Base-by-base conservation (phyloP, 2,888 invertebrate genomes). In the Coenonympha arcania region DNA sequence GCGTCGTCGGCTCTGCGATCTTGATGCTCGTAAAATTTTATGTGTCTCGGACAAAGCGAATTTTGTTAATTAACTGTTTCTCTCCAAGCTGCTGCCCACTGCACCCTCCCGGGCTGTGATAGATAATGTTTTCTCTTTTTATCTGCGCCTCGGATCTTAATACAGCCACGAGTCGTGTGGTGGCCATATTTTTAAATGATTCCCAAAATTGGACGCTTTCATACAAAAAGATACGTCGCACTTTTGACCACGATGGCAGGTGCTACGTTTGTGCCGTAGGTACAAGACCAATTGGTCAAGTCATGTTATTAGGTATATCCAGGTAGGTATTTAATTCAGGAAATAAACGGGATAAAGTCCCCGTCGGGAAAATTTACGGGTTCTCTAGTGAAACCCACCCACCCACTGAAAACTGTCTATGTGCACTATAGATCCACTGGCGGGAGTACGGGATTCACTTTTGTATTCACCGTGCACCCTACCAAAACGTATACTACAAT, bases 1-100 rank as follows among this genome's bases (percentile, higher is more conserved):
- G 68, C 71, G 69, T 68, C 68, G 63, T 66, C 65, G 57, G 57
- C 68, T 57, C 68, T 56, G 69, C 68, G 72, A 85, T 85, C 85
- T 83, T 79, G 84, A 84, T 83, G 71, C 78, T 84, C 84, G 71
- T 85, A 85, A 85, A 85, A 85, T 84, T 84, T 85, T 84, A 85
- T 84, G 84, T 79, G 76, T 76, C 73, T 75, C 76, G 79, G 75
- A 85, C 83, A 83, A 85, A 81, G 82, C 79, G 81, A 82, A 82
- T 83, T 80, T 84, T 76, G 84, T 84, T 85, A 85, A 85, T 85
- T 85, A 85, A 81, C 79, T 71, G 68, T 72, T 76, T 69, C 64
- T n/a, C n/a, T n/a, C n/a, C n/a, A n/a, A n/a, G 70, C 62, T 65
- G 68, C 69, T 67, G 62, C 60, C 62, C 63, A 69, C 69, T 69